Evolutionary conservation across 2,797 vertebrate species (phyloP).

Genomic region (Mionectes olivaceus): DNA sequence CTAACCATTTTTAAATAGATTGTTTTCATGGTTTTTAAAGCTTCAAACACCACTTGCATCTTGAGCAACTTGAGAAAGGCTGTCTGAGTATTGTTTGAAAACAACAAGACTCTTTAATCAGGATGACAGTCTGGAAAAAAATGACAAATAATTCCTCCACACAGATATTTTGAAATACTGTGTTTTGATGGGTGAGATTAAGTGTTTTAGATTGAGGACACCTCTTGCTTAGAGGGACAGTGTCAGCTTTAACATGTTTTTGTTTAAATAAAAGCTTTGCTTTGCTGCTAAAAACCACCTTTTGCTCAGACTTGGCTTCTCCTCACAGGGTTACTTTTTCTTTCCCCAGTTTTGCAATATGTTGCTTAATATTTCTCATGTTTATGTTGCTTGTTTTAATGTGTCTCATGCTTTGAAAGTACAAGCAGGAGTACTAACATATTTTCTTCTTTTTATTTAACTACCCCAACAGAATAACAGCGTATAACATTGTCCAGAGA

Average conservation of each 20-base stretch:
- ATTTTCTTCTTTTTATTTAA: not conserved
- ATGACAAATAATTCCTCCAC: conserved; percentile 12
- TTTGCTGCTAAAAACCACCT: not conserved
- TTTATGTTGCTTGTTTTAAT: not conserved
- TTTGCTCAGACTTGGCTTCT: not conserved
- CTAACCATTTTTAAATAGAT: not conserved
- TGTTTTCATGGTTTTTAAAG: not conserved
- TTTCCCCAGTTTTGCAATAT: not conserved
- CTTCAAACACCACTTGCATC: not conserved
- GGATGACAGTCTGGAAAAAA: conserved; percentile 43
- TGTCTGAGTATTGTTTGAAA: conserved; percentile 44
- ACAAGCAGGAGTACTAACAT: not conserved
- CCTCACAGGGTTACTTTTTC: not conserved
- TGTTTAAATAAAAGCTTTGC: not conserved
- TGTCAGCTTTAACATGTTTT: conserved; percentile 37
- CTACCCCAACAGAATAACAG: not conserved
- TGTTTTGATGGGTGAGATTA: conserved; percentile 46
- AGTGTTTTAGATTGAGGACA: conserved; percentile 45
- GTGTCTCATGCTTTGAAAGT: not conserved
- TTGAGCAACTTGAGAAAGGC: not conserved
- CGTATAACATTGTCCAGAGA: not conserved
- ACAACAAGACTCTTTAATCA: conserved; percentile 39
- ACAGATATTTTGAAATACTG: conserved; percentile 23
- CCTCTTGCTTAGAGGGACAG: conserved; percentile 61
- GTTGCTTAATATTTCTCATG: not conserved